Conservation (phyloP, 2,888 invertebrate species). For the Polietes domitor region DNA sequence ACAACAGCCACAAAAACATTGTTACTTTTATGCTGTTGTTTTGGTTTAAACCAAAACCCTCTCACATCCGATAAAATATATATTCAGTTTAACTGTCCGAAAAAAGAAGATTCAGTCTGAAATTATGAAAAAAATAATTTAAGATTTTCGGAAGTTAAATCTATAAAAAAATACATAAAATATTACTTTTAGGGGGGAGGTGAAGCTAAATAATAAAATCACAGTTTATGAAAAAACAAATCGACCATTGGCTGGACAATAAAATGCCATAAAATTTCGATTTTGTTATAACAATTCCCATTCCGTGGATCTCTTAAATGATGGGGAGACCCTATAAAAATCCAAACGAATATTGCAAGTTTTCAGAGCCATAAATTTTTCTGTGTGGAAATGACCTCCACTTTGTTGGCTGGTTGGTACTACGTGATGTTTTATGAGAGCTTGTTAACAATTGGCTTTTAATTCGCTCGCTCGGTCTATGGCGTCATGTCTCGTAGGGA, state of each 20-base stretch:
- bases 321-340: neutral
- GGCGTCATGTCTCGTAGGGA: neutral
- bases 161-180: neutral
- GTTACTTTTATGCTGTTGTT: neutral
- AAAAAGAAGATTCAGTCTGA: neutral
- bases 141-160: constrained; percentile 1
- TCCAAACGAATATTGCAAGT: neutral
- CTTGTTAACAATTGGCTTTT: neutral
- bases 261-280: neutral
- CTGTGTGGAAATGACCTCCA: neutral
- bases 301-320: too few relatives aligned
- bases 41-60: too few relatives aligned
- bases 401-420: neutral
- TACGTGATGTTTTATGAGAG: neutral
- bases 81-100: neutral
- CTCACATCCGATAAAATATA: too few relatives aligned
- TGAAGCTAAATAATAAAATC: neutral
- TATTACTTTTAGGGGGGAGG: neutral
- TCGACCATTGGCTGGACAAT: neutral
- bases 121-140: constrained; percentile 2
- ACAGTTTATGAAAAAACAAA: neutral
- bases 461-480: too few relatives aligned
- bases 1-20: neutral
- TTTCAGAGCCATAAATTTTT: neutral
- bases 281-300: neutral